phyloP scores from a whole-genome alignment of 2,888 invertebrate genomes.

The Muschampia plurimacula region DNA sequence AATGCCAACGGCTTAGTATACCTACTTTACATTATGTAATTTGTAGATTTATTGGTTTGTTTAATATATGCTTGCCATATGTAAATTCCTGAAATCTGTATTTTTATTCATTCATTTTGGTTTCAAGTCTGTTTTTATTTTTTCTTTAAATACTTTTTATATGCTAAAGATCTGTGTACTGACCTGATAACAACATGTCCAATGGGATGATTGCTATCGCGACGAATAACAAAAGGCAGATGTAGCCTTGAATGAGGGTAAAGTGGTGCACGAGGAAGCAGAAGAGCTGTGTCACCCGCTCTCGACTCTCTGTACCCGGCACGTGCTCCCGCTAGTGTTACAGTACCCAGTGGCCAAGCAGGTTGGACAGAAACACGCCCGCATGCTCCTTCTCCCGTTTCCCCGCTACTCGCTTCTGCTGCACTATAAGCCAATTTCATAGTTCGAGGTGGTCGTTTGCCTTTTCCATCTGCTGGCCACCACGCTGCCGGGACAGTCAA shows the following conservation, averaged over 20 bases:
- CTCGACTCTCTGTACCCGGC: constrained; percentile 94
- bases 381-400: constrained; percentile 89
- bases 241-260: constrained; percentile 96
- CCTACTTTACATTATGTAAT: too few species aligned
- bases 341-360: constrained; percentile 87
- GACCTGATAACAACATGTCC: constrained; percentile 95
- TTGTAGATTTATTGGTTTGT: too few species aligned
- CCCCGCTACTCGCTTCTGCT: constrained; percentile 91
- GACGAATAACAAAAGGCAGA: constrained; percentile 94
- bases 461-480: constrained; percentile 92
- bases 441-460: constrained; percentile 89
- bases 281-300: constrained; percentile 93
- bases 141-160: too few species aligned
- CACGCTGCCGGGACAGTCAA: constrained; percentile 95
- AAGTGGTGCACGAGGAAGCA: constrained; percentile 94
- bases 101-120: too few species aligned
- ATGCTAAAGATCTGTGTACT: constrained; percentile 54
- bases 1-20: too few species aligned
- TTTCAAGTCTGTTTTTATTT: too few species aligned
- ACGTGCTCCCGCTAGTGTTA: constrained; percentile 91
- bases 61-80: too few species aligned
- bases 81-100: too few species aligned
- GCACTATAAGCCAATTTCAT: constrained; percentile 95
- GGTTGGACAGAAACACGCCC: constrained; percentile 89
- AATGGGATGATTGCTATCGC: constrained; percentile 88